Evolutionary conservation across 2,888 invertebrate species (phyloP), one percentile per base, ranked within the genome.

Genomic region (Dasypolia templi): DNA sequence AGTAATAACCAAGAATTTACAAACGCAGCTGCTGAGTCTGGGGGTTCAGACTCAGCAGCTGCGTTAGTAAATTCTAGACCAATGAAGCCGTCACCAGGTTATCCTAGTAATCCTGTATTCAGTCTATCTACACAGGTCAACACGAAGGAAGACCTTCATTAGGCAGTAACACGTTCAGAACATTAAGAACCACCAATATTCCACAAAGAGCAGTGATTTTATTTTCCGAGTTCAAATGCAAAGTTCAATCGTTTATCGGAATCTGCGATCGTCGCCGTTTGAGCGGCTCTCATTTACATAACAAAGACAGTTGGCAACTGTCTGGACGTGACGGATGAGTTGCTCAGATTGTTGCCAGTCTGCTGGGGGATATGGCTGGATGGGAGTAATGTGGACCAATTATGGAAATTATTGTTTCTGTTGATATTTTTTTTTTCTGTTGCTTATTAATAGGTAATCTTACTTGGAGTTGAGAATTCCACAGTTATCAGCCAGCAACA

Each of bases 201-300:
- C 29, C 39, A 58, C 66, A 66, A 66, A 58, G 35, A 58, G 53
- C 49, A 65, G 64, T 71, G 80, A 83, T 83, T 80, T 68, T 68
- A 75, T 58, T 66, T 75, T 75, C 32, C n/a, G n/a, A 80, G 71
- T 84, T 84, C 61, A 75, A 82, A 83, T 72, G 71, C 65, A 75
- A 83, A 80, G 71, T 83, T 72, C 53, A 75, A 72, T 62, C 81
- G 75, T 72, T 69, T 80, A 84, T 82, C 81, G 75, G 68, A 73
- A 79, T 55, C 71, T 59, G 64, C 61, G 84, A 79, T 80, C 75
- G 84, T 59, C 84, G 61, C 64, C 70, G 42, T 71, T 79, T 65
- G 69, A 70, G 19, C 80, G 63, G 64, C 56, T 75, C 72, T 67
- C 71, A 85, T 85, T 85, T 79, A 72, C 85, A 85, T 85, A 79